Conservation (phyloP, 1,140 invertebrate genomes). For the Paraescarpia echinospica region DNA sequence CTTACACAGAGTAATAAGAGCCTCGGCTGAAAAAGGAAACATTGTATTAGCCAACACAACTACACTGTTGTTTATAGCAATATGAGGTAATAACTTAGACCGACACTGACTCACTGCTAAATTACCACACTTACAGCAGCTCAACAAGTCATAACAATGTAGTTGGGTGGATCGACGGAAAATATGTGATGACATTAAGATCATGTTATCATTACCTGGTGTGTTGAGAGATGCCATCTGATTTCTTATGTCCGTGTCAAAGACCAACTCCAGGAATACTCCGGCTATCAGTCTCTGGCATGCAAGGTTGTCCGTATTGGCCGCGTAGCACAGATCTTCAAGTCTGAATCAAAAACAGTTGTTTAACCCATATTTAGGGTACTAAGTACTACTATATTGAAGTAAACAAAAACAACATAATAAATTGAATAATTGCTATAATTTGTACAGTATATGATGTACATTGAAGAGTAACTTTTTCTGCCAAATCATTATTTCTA, state of each 20-base stretch:
- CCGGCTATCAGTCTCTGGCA: slow-evolving; percentile 49
- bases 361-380: neutral
- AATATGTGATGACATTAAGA: neutral
- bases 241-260: slow-evolving; percentile 44
- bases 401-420: neutral
- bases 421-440: neutral
- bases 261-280: slow-evolving; percentile 51
- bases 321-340: slow-evolving; percentile 48
- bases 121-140: neutral
- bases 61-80: neutral
- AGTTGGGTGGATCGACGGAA: neutral
- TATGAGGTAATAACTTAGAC: neutral
- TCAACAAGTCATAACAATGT: neutral
- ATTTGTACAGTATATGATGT: neutral
- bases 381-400: neutral
- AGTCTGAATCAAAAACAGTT: slow-evolving; percentile 33
- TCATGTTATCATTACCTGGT: slow-evolving; percentile 39
- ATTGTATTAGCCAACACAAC: neutral
- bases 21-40: slow-evolving; percentile 40
- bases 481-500: neutral
- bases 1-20: slow-evolving; percentile 44
- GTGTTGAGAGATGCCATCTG: slow-evolving; percentile 46
- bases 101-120: neutral
- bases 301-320: slow-evolving; percentile 38
- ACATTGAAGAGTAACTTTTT: neutral